phyloP scores from a whole-genome alignment of 2,888 invertebrate genomes.

The Harmothoe impar region DNA sequence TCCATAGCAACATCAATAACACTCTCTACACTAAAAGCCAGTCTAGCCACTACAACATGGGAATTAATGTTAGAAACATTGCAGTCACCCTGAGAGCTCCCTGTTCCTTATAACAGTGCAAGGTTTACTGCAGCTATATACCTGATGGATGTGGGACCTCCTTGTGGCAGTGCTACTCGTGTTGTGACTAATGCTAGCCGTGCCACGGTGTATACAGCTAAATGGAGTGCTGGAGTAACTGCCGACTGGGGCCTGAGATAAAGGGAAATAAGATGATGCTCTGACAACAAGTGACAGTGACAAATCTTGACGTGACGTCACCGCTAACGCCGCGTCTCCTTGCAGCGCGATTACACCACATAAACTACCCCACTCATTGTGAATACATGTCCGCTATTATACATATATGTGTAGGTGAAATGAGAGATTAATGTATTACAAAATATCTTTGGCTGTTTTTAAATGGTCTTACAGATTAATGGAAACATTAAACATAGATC shows the following conservation, averaged over 20 bases:
- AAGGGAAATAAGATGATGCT: neutral
- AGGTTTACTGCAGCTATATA: neutral
- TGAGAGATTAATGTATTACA: too few relatives aligned
- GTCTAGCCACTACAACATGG: neutral
- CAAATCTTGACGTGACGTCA: neutral
- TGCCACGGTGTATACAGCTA: neutral
- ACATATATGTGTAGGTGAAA: too few relatives aligned
- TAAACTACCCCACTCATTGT: too few relatives aligned
- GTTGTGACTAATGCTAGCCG: neutral
- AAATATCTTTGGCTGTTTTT: too few relatives aligned
- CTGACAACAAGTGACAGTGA: neutral
- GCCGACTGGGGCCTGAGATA: neutral
- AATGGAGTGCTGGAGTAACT: neutral
- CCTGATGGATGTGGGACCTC: neutral
- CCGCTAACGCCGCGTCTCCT: too few relatives aligned
- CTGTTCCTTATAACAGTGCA: too few relatives aligned
- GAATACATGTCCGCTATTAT: too few relatives aligned
- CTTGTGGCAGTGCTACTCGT: neutral
- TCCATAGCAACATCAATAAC: neutral
- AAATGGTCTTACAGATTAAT: too few relatives aligned
- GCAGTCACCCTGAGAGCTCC: neutral
- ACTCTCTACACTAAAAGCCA: neutral
- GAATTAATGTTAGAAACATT: slow-evolving; percentile 20
- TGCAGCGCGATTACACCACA: too few relatives aligned
- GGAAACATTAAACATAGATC: too few relatives aligned